Evolutionary conservation across 2,797 vertebrate species (phyloP).

Genomic region (Sphenodon punctatus): DNA sequence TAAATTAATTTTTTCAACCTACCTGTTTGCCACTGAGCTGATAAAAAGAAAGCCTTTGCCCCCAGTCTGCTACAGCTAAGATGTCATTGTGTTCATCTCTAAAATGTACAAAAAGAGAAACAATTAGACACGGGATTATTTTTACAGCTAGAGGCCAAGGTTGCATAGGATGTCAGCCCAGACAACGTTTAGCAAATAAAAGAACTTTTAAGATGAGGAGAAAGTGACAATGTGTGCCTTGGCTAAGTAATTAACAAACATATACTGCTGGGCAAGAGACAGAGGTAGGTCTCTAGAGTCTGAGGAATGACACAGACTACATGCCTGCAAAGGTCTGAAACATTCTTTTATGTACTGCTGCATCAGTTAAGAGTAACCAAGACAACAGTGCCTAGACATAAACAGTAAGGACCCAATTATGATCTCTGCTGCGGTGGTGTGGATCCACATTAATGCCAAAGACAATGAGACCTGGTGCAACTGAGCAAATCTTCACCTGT

Average conservation of each 20-base stretch:
- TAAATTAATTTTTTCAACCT: constrained; percentile 19
- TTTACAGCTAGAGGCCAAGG: background rate
- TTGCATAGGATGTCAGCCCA: background rate
- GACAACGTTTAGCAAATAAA: background rate
- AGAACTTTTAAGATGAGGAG: background rate
- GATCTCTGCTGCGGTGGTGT: background rate
- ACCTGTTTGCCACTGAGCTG: constrained; percentile 99
- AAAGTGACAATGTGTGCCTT: background rate
- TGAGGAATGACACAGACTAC: background rate
- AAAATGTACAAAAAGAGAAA: constrained; percentile 39
- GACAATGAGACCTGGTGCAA: background rate
- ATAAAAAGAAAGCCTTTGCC: constrained; percentile 96
- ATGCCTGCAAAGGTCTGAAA: background rate
- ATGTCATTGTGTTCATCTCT: constrained; percentile 97
- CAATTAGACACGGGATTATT: constrained; percentile 22
- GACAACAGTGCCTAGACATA: background rate
- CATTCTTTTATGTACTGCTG: background rate
- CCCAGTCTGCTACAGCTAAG: constrained; percentile 97
- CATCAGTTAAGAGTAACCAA: background rate
- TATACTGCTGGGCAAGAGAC: background rate
- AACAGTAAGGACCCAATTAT: background rate
- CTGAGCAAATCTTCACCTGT: background rate
- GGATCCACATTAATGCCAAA: background rate
- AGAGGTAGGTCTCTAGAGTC: no score
- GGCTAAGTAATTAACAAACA: background rate